A percentile compares a stretch with the other conserved stretches of the same genome.
Conservation (phyloP, 37 sponge, comb jelly and placozoan species). For the Dysidea cf. avara region DNA sequence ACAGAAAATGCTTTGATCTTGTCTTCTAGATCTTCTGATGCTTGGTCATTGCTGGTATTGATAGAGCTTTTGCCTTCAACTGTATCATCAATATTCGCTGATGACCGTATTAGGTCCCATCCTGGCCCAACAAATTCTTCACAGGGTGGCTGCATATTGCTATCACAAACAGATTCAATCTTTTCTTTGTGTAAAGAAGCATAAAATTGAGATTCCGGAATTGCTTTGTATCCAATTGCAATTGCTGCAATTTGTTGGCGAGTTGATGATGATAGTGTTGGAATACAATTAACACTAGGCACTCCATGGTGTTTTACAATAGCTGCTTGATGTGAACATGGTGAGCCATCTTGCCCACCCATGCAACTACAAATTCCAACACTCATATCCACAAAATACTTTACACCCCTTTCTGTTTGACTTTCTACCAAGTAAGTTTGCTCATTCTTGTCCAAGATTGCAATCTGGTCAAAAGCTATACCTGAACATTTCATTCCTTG, state of each 20-base stretch:
- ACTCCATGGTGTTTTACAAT: slow-evolving; percentile 3
- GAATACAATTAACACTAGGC: not conserved
- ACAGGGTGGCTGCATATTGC: no score
- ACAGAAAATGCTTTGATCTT: not conserved
- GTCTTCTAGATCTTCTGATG: slow-evolving; percentile 1
- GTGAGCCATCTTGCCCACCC: slow-evolving; percentile 17
- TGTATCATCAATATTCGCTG: no score
- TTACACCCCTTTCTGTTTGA: no score
- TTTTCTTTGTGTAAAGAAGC: slow-evolving; percentile 1
- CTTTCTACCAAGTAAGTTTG: no score
- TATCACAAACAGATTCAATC: not conserved
- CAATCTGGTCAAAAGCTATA: no score
- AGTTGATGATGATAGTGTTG: slow-evolving; percentile 2
- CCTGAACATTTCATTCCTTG: slow-evolving; percentile 1
- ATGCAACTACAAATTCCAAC: slow-evolving; percentile 8
- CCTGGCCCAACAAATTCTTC: no score
- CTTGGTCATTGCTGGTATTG: no score
- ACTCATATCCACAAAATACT: slow-evolving; percentile 2
- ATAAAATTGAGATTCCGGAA: slow-evolving; percentile 1
- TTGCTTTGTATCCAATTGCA: slow-evolving; percentile 1
- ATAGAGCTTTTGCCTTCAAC: no score
- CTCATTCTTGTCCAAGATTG: no score
- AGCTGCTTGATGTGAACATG: slow-evolving; percentile 19
- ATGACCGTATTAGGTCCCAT: no score
- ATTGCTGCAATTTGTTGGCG: slow-evolving; percentile 8